Evolutionary conservation across 2,888 invertebrate genomes (phyloP).

Genomic region (Drosophila peninsularis): DNA sequence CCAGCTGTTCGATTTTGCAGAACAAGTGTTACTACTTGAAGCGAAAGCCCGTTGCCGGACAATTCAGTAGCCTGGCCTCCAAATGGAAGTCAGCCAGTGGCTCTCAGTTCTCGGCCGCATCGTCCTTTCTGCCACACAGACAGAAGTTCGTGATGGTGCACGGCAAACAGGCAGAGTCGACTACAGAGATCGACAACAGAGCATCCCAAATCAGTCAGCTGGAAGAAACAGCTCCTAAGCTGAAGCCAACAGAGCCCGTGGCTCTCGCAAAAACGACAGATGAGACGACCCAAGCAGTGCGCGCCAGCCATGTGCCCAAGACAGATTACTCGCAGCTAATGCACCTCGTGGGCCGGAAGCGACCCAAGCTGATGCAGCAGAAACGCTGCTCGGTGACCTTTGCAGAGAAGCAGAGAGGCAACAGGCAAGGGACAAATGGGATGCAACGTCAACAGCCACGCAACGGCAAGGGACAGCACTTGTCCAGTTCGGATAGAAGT

Average conservation of each 20-base stretch:
- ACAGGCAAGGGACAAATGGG: neutral
- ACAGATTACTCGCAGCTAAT: constrained; percentile 55
- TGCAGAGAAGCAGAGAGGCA: neutral
- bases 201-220: neutral
- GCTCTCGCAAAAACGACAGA: too few species aligned
- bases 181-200: too few species aligned
- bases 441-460: neutral
- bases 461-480: neutral
- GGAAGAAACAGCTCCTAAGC: neutral
- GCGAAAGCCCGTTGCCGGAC: neutral
- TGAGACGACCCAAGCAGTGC: neutral
- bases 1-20: neutral
- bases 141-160: constrained; percentile 1
- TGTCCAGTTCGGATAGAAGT: neutral
- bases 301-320: neutral
- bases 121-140: neutral
- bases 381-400: constrained; percentile 12
- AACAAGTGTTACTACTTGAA: neutral
- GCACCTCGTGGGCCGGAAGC: constrained; percentile 42
- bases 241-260: too few species aligned
- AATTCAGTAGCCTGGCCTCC: neutral
- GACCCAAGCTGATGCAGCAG: neutral
- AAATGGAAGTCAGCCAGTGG: neutral
- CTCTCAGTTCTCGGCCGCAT: neutral
- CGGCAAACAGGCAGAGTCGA: neutral